Percentiles rank a stretch among this genome's conserved stretches.
Conservation (phyloP, 2,888 invertebrate species). For the Tetrapedia diversipes region DNA sequence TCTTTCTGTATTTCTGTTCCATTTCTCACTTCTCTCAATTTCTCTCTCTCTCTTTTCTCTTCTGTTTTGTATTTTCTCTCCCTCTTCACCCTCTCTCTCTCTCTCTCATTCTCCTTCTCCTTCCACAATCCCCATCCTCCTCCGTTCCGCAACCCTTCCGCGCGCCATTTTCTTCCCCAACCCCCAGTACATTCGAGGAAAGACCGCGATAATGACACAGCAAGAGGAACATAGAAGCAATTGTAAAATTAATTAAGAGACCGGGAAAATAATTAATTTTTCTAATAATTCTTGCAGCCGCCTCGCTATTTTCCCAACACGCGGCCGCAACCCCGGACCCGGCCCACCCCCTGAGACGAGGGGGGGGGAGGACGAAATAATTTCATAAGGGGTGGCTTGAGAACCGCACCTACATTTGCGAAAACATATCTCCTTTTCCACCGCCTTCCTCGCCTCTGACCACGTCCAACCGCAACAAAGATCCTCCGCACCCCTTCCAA, state of each 20-base stretch:
- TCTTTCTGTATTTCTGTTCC: too few relatives aligned
- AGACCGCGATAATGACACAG: slow-evolving; percentile 45
- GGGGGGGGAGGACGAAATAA: slow-evolving; percentile 81
- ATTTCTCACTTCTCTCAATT: too few relatives aligned
- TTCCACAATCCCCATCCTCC: too few relatives aligned
- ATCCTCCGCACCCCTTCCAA: slow-evolving; percentile 64
- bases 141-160: slow-evolving; percentile 33
- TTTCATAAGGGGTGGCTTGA: slow-evolving; percentile 81
- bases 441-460: slow-evolving; percentile 75
- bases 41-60: too few relatives aligned
- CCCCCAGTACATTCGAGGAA: slow-evolving; percentile 31
- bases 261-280: slow-evolving; percentile 83
- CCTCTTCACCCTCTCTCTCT: not conserved
- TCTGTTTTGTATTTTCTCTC: too few relatives aligned
- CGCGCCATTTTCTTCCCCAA: slow-evolving; percentile 32
- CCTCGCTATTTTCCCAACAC: slow-evolving; percentile 75
- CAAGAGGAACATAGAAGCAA: slow-evolving; percentile 70
- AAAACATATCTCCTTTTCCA: slow-evolving; percentile 76
- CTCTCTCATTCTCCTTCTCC: not conserved
- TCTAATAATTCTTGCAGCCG: slow-evolving; percentile 81
- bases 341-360: slow-evolving; percentile 45
- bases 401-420: slow-evolving; percentile 80
- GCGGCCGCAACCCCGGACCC: slow-evolving; percentile 55
- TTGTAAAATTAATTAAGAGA: slow-evolving; percentile 83
- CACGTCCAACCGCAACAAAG: slow-evolving; percentile 81